Base-by-base conservation (phyloP, 2,888 invertebrate genomes). In the Parnassius mnemosyne region DNA sequence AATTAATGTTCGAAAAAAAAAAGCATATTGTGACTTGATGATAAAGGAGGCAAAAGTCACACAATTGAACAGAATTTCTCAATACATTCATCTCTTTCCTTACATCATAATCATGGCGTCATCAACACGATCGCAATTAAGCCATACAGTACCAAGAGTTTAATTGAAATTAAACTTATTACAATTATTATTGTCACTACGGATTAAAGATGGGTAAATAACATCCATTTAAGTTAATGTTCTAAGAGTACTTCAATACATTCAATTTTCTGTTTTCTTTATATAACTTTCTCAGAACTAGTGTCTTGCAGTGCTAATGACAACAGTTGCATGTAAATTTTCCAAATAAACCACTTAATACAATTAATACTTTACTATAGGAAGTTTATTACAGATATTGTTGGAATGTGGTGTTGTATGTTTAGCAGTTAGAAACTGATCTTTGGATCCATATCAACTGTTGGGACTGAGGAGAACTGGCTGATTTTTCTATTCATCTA, bases 51-150 rank as follows among this genome's bases (percentile, higher is more conserved):
- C n/a, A 44, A 53, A 43, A 58, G 50, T 41, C 20, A 10, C 55
- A 50, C 57, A 43, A 57, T 13, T 53, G 44, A 3, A 5, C 34
- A 47, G 50, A 71, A 79, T 82, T 80, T 79, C 79, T 78, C 78
- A 76, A 73, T 34, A 74, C 67, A 71, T 72, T 66, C 62, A 73
- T 47, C 43, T 55, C 20, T 47, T 60, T 43, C 42, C 49, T 51
- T 50, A 60, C 59, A 60, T 52, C 44, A 60, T 61, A 61, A 61
- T 58, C 55, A 58, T 47, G 57, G 49, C 5, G 34, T 20, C 34
- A 34, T 34, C 34, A 34, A 58, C 57, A 57, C 13, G 50, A 50
- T 61, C 41, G 47, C 61, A 64, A 61, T 47, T 55, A 50, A 20
- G 44, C 51, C 54, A 52, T 13, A 59, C 65, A 60, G 60, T 50